Base-by-base conservation (phyloP, 92 coral and sea anemone genomes). In the Nematostella vectensis region DNA sequence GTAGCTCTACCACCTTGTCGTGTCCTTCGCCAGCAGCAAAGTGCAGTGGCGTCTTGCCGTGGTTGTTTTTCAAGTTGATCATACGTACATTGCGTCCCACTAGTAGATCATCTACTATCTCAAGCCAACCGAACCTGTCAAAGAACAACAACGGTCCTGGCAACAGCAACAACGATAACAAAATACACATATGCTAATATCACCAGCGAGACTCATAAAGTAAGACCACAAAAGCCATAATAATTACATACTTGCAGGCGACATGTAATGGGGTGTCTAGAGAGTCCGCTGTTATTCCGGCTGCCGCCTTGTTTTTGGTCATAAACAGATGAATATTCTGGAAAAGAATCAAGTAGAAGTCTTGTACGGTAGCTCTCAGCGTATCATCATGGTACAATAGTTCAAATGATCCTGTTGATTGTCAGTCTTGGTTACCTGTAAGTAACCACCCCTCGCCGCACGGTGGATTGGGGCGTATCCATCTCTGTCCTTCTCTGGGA, bases 1-100 rank as follows among this genome's bases (percentile, higher is more conserved):
- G 45, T 20, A 66, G 56, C 58, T 79, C 86, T 0, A 72, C 86
- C 19, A 79, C 80, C 53, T 60, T 53, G 40, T 79, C 86, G 26
- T 79, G 86, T 0, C 86, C 86, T 37, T 79, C 86, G 26, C 66
- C 80, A 19, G 75, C 71, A 3, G 86, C 86, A 19, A 79, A 79
- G 40, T 79, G 86, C 24, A 79, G 52, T 4, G 86, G 75, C 22
- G 86, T 79, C 71, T 66, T 73, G 2, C 80, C 86, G 26, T 67
- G 70, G 42, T 57, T 72, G 57, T 72, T 67, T 40, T 72, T 62
- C 4, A 72, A 30, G 67, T 79, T 79, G 1, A 72, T 67, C 58
- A 70, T 65, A n/a, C 86, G 80, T 18, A 72, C 64, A 25, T 79
- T 79, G 6, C 86, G 86, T 29, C 76, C 80, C 2, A 70, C 37